phyloP scores from a whole-genome alignment of 2,113 vertebrate species.

The Pteronura brasiliensis region DNA sequence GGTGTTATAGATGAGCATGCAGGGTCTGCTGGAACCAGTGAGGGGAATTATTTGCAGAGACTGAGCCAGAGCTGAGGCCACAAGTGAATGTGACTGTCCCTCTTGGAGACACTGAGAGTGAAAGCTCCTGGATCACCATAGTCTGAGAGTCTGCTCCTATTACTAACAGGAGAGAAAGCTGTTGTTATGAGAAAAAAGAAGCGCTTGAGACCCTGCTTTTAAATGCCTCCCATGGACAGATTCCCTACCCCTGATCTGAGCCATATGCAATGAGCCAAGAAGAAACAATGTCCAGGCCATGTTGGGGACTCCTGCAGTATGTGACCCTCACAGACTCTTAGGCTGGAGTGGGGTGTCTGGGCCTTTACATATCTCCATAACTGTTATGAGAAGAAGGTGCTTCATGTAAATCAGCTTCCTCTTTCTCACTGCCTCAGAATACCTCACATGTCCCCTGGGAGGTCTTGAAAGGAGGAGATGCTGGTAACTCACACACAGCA shows the following conservation, averaged over 20 bases:
- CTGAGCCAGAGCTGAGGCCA: background rate
- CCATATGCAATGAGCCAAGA: too few relatives aligned
- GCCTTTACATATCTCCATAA: background rate
- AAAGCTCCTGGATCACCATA: background rate
- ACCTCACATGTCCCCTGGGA: background rate
- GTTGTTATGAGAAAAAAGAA: accelerated
- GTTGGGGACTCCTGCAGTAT: too few relatives aligned
- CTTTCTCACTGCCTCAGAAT: background rate
- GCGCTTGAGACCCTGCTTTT: background rate
- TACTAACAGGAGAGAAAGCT: accelerated
- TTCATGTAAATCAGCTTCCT: background rate
- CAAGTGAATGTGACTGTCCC: background rate
- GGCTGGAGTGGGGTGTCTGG: background rate
- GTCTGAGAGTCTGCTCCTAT: background rate
- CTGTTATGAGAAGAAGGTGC: background rate
- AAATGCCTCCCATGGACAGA: too few relatives aligned
- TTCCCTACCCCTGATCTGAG: too few relatives aligned
- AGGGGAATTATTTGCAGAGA: background rate
- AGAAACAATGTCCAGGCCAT: too few relatives aligned
- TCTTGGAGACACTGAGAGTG: background rate
- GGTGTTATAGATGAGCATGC: accelerated
- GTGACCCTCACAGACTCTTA: too few relatives aligned
- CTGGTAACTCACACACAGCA: background rate
- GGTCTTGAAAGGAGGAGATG: background rate
- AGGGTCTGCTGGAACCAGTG: background rate